Evolutionary conservation across 64 coral and sea anemone species (phyloP).

Genomic region (Montipora cactus): DNA sequence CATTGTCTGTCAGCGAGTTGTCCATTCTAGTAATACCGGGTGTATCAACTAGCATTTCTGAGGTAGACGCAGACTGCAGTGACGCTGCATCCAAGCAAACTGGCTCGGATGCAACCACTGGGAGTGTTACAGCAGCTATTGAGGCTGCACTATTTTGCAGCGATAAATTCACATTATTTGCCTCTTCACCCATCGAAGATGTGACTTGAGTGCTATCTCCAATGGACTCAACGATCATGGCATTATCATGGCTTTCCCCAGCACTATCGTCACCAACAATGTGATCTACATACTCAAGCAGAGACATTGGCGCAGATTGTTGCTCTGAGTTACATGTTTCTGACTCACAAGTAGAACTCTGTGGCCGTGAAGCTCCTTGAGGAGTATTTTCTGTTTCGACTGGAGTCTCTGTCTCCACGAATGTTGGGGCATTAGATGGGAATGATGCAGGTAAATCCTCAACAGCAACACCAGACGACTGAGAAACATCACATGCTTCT

Average conservation of each 20-base stretch:
- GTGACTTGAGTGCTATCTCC: background rate
- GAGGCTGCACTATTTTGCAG: background rate
- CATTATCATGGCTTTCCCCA: constrained; percentile 25
- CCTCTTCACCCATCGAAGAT: background rate
- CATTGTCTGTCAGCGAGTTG: background rate
- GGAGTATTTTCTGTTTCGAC: background rate
- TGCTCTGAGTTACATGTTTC: background rate
- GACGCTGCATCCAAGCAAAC: constrained; percentile 67
- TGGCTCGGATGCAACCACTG: constrained; percentile 82
- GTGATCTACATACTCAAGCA: constrained; percentile 70
- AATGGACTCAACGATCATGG: constrained; percentile 34
- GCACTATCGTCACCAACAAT: constrained; percentile 35
- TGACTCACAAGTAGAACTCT: background rate
- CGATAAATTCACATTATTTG: background rate
- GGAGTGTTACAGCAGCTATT: constrained; percentile 66
- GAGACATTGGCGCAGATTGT: constrained; percentile 20
- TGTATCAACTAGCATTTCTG: constrained; percentile 56
- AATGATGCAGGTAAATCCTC: background rate
- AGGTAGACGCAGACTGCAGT: constrained; percentile 44
- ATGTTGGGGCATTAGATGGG: constrained; percentile 34
- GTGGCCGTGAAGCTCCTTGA: background rate
- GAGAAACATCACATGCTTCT: constrained; percentile 29
- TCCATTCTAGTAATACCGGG: background rate
- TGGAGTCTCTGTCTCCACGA: constrained; percentile 19
- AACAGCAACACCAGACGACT: constrained; percentile 10